These are phyloP conservation scores for Sebastes ruberrimus DNA, from an alignment of 2,797 vertebrate genomes.

Conservation along the genomic window DNA sequence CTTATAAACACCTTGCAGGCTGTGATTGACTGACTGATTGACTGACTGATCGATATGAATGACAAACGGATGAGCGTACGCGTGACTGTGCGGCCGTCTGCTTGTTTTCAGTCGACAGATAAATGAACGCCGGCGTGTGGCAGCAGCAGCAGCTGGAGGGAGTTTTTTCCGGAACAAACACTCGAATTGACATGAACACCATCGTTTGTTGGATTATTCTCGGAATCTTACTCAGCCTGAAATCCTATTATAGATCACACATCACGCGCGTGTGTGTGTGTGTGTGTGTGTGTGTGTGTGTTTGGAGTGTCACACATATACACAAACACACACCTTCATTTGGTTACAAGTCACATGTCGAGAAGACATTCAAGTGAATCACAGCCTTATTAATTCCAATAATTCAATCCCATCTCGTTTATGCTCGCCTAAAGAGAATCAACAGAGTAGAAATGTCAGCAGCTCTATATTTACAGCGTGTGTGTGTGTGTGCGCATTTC, in stretches of 20 bases:
- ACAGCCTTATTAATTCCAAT: constrained; percentile 38
- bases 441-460: neutral
- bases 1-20: neutral
- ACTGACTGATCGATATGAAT: constrained; percentile 11
- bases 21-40: constrained; percentile 1
- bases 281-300: neutral
- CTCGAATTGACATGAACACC: constrained; percentile 44
- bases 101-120: neutral
- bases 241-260: constrained; percentile 58
- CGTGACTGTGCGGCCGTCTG: neutral
- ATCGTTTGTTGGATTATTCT: constrained; percentile 46
- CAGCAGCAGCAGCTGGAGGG: constrained; percentile 3
- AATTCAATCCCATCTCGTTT: constrained; percentile 23
- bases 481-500: neutral
- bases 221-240: constrained; percentile 53
- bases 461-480: neutral
- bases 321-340: constrained; percentile 1
- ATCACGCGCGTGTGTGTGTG: neutral
- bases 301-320: neutral
- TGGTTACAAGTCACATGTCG: constrained; percentile 28
- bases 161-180: constrained; percentile 30
- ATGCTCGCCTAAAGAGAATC: constrained; percentile 10
- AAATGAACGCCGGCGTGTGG: constrained; percentile 18
- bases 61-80: neutral
- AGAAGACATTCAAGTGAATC: constrained; percentile 39